Evolutionary conservation across 2,113 vertebrate genomes (phyloP), one percentile per base, ranked within the genome.

Genomic region (Alosa alosa): DNA sequence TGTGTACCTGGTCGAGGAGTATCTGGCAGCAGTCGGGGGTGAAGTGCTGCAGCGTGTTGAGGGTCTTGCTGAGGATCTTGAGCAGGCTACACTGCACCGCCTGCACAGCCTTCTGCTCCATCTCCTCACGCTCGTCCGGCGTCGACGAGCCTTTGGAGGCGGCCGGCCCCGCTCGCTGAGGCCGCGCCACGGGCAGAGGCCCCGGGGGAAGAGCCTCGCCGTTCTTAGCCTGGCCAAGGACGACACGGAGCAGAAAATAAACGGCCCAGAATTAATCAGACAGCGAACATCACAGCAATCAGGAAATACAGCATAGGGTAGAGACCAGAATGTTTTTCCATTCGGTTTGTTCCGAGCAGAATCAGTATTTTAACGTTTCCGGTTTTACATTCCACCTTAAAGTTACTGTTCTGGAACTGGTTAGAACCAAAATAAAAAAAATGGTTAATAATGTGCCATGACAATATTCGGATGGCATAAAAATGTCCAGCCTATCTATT

Each of bases 11-110:
- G 86, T 99, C 98, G 9, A 98, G 94, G 55, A 99, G 95, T 46
- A 99, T 98, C 93, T 99, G 98, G 92, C 97, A 99, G 94, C 98
- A 96, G 39, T 99, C 98, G 0, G 98, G 98, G 64, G 97, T 99
- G 94, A 99, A 99, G 85, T 97, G 97, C 86, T 97, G 97, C 89
- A 99, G 92, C 0, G 98, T 95, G 0, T 98, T 98, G 3, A 99
- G 93, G 0, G 96, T 98, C 88, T 98, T 98, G 92, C 98, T 98
- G 88, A 99, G 97, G 94, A 99, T 99, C 93, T 98, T 98, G n/a
- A 99, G 91, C 4, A 99, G 96, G 85, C 97, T 97, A 88, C 97
- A 97, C 94, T 99, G 98, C 47, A 99, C 97, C 0, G 94, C 93
- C 2, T 96, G 94, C 90, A 99, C 89, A 0, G 97, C 97, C 78